Conservation (phyloP, 2,113 vertebrate genomes). For the Cephalopholis sonnerati region DNA sequence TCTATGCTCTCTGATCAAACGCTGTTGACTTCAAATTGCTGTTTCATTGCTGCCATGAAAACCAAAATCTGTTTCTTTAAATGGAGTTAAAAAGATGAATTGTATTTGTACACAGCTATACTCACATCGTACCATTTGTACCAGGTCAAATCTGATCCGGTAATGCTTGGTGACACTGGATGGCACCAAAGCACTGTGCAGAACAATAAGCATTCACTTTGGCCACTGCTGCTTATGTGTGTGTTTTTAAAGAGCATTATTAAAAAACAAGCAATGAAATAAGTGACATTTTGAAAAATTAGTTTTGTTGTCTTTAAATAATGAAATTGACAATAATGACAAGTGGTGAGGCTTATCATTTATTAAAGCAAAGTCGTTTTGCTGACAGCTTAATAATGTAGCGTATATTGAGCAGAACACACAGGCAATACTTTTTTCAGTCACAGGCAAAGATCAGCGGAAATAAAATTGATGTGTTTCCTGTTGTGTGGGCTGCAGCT, state of each 20-base stretch:
- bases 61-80: background rate
- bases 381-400: slow-evolving; percentile 12
- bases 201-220: background rate
- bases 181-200: slow-evolving; percentile 25
- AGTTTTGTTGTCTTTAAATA: background rate
- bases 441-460: background rate
- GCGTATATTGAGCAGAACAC: slow-evolving; percentile 10
- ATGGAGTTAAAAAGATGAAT: background rate
- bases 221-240: background rate
- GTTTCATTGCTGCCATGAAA: background rate
- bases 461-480: slow-evolving; percentile 20
- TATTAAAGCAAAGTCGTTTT: slow-evolving; percentile 6
- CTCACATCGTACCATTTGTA: background rate
- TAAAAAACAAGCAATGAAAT: slow-evolving; percentile 24
- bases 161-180: background rate
- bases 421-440: slow-evolving; percentile 13
- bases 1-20: no score
- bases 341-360: background rate
- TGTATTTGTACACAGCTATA: background rate
- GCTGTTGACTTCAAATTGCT: background rate
- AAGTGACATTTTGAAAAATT: slow-evolving; percentile 4
- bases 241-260: background rate
- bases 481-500: background rate
- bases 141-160: background rate
- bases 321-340: slow-evolving; percentile 11